These are phyloP conservation scores for Drosophila borborema DNA, from an alignment of 2,888 invertebrate species.

Conservation along the genomic window DNA sequence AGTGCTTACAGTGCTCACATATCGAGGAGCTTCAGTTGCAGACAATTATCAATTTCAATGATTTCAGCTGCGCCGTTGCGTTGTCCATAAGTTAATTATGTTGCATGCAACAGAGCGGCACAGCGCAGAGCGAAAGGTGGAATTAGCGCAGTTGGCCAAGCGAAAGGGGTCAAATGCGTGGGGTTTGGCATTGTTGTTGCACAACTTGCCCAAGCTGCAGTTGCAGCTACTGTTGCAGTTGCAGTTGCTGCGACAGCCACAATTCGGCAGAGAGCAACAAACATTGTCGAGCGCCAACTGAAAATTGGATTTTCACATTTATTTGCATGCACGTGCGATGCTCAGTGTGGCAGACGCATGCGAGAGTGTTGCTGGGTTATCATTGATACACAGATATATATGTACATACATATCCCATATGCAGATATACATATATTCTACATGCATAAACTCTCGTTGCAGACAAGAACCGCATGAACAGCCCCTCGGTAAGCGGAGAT, in stretches of 20 bases:
- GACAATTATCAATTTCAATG: conserved; percentile 4
- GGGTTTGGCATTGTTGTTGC: conserved; percentile 9
- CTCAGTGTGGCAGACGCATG: not conserved
- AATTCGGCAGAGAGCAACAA: not conserved
- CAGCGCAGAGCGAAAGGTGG: not conserved
- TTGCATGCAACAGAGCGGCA: conserved; percentile 11
- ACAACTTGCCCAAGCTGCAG: not conserved
- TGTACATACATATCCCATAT: not conserved
- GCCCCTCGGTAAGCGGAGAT: conserved; percentile 83
- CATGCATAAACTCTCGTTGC: conserved; percentile 10
- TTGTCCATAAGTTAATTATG: conserved; percentile 57
- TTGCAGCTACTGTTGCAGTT: not conserved
- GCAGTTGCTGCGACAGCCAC: not conserved
- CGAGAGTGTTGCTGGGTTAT: conserved; percentile 13
- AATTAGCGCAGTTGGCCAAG: not conserved
- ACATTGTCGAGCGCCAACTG: conserved; percentile 20
- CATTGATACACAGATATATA: conserved; percentile 3
- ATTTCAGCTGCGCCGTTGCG: not conserved
- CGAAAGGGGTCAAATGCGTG: conserved; percentile 1
- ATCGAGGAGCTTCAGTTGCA: not conserved
- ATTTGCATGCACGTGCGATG: conserved; percentile 24
- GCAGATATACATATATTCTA: not conserved
- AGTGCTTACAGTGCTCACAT: not conserved
- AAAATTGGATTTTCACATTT: conserved; percentile 61
- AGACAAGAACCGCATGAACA: conserved; percentile 84